These are phyloP conservation scores for Pteronura brasiliensis DNA, from an alignment of 2,113 vertebrate genomes.

Conservation along the genomic window DNA sequence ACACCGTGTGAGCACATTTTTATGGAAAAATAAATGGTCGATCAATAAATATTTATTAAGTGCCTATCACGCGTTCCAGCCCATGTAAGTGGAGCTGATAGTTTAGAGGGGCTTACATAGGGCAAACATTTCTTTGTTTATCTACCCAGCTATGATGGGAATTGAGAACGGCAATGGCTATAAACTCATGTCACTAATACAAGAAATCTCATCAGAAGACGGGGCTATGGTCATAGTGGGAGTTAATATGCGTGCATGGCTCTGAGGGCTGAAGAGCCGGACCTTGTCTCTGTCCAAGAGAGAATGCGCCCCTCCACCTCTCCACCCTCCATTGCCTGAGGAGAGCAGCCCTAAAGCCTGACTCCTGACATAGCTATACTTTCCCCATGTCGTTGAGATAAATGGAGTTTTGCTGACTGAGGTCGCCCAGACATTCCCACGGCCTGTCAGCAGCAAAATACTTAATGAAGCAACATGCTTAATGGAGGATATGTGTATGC, in stretches of 20 bases:
- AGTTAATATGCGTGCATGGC: accelerated
- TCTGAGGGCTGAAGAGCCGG: background rate
- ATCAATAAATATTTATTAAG: slow-evolving; percentile 50
- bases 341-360: background rate
- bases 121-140: background rate
- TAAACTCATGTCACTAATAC: background rate
- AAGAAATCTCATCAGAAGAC: background rate
- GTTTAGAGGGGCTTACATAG: slow-evolving; percentile 24
- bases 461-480: slow-evolving; percentile 35
- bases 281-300: background rate
- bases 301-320: background rate
- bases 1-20: background rate
- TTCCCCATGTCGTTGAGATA: background rate
- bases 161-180: background rate
- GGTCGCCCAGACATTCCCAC: background rate
- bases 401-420: background rate
- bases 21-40: slow-evolving; percentile 3
- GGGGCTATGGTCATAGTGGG: background rate
- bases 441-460: background rate
- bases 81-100: background rate
- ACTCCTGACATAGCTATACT: background rate
- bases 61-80: background rate
- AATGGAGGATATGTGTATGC: background rate
- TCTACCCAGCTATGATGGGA: background rate
- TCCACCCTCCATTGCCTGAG: background rate